Evolutionary conservation across 2,888 invertebrate genomes (phyloP), one percentile per base, ranked within the genome.

Genomic region (Notodonta ziczac): DNA sequence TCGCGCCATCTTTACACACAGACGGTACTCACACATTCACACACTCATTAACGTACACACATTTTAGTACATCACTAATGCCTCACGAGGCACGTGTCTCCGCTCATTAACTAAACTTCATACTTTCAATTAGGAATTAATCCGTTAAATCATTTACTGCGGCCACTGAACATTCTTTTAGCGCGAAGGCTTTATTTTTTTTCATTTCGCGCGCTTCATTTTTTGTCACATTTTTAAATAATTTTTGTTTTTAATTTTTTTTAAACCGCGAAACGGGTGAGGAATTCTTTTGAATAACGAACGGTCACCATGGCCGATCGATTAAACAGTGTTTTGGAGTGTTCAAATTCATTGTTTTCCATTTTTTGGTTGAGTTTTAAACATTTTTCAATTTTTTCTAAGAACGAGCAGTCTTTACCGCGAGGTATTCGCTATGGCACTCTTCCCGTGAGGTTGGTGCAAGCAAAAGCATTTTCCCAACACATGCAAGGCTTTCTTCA

Each of bases 391-490:
- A 44, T 16, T 56, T 56, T 5, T 56, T 56, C 24, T 56, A 56
- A 86, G 88, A 87, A 87, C 91, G 89, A 84, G 83, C 67, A 85
- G 93, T 92, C 93, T 93, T 93, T 93, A 93, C 93, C 93, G 93
- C 93, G 93, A 93, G 93, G 93, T 93, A 91, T 92, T 91, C 93
- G 91, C 93, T 93, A 88, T 93, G 91, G 87, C 93, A 93, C 93
- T 93, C 93, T 93, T 92, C 90, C 92, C 92, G 91, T 90, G 90
- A 92, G 92, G 89, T 93, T 91, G 92, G 86, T 90, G 93, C 93
- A 93, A 93, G 93, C 93, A 93, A 93, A 93, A 93, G 93, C 93
- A 93, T 93, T 93, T 91, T 88, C 85, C 80, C 89, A 89, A 93
- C 92, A 93, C 93, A 93, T 89, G 75, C 82, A 93, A 83, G 82